Evolutionary conservation across 1,140 invertebrate species (phyloP), one percentile per base, ranked within the genome.

Genomic region (Pinna nobilis): DNA sequence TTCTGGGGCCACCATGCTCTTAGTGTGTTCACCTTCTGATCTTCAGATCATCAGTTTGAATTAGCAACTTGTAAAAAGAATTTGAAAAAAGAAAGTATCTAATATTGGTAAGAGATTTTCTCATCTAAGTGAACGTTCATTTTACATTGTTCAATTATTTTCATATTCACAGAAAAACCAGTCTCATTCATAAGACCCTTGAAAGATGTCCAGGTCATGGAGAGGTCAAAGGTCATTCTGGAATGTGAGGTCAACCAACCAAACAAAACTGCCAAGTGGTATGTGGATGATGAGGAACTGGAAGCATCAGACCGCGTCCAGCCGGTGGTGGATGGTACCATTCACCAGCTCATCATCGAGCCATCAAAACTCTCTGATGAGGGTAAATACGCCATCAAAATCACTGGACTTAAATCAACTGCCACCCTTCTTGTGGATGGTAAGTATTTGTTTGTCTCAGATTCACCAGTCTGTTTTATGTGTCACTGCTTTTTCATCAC

Each of bases 271-370:
- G 82, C 86, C 32, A 86, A 83, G 53, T 89, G 88, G 88, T 61
- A 84, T 23, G 87, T 85, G 66, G 75, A 82, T 89, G 92, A 92
- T 6, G 68, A 81, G 49, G 82, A 83, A 33, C 67, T 86, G 20
- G 70, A 69, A 35, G 55, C 74, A 18, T 53, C 49, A 37, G 78
- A 86, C 41, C 70, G 71, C 3, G 73, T 80, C 41, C 64, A 69
- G 6, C 92, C 93, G 81, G 70, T 71, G 9, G 69, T 68, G 25
- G 80, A 86, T 55, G 73, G 78, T 5, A 77, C 74, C 30, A 71
- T 49, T 32, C 83, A 84, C 20, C 74, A 76, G 41, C 75, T 86
- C 30, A 65, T 79, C n/a, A 53, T 86, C n/a, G 65, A 70, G 13
- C 77, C 84, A 33, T 72, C 82, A 3, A 81, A 70, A 3, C 20